phyloP scores from a whole-genome alignment of 2,888 invertebrate genomes.

The Petrophora chlorosata region DNA sequence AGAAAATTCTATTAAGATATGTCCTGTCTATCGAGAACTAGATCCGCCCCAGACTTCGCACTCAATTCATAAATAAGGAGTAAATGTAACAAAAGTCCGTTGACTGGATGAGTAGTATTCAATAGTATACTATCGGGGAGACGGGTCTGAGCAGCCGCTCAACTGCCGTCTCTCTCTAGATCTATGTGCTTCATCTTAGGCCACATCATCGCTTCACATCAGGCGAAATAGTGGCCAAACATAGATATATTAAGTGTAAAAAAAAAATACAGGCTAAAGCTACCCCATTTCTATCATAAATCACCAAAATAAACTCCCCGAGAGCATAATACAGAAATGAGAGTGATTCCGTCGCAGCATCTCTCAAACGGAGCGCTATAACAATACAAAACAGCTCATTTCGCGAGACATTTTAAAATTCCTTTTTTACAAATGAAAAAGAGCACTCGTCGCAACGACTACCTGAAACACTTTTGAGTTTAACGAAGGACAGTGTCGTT shows the following conservation, averaged over 20 bases:
- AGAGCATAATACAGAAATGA: constrained; percentile 30
- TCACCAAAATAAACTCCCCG: constrained; percentile 22
- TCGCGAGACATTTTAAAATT: constrained; percentile 52
- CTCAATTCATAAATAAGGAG: too few relatives aligned
- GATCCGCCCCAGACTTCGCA: too few relatives aligned
- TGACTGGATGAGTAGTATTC: too few relatives aligned
- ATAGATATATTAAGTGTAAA: too few relatives aligned
- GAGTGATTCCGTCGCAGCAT: constrained; percentile 39
- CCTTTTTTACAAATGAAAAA: constrained; percentile 68
- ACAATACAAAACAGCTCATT: constrained; percentile 62
- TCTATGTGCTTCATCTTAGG: too few relatives aligned
- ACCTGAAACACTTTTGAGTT: constrained; percentile 75
- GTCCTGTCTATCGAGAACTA: neutral
- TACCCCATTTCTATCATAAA: constrained; percentile 16
- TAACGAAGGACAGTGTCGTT: constrained; percentile 71
- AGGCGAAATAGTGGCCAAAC: too few relatives aligned
- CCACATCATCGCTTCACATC: too few relatives aligned
- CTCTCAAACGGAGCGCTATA: constrained; percentile 51
- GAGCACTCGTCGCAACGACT: constrained; percentile 67
- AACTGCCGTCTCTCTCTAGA: too few relatives aligned
- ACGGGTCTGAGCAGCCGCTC: too few relatives aligned
- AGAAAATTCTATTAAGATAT: constrained; percentile 5
- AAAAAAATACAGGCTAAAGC: too few relatives aligned
- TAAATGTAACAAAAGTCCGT: too few relatives aligned
- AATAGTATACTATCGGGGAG: too few relatives aligned